Evolutionary conservation across 2,113 vertebrate genomes (phyloP).

Genomic region (Otolemur garnettii): DNA sequence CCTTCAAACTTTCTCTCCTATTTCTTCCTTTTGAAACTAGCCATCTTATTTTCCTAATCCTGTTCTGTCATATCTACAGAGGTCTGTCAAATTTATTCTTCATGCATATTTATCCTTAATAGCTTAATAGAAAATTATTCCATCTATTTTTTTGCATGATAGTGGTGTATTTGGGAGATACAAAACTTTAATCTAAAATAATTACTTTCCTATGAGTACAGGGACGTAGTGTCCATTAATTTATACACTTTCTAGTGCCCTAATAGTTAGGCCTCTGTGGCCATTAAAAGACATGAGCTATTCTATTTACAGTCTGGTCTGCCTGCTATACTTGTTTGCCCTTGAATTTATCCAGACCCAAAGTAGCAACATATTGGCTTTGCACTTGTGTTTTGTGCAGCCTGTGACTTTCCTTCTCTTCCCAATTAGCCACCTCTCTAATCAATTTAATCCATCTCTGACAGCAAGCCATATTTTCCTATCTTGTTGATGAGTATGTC

Average conservation of each 20-base stretch:
- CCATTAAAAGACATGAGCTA: slow-evolving; percentile 43
- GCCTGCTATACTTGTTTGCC: slow-evolving; percentile 61
- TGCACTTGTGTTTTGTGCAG: slow-evolving; percentile 35
- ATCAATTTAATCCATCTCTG: slow-evolving; percentile 82
- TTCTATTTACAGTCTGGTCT: slow-evolving; percentile 31
- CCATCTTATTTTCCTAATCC: slow-evolving; percentile 40
- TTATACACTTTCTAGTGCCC: slow-evolving; percentile 9
- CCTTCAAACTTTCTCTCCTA: background rate
- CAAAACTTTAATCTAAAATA: slow-evolving; percentile 60
- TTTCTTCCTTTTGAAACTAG: slow-evolving; percentile 38
- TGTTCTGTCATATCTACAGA: slow-evolving; percentile 47
- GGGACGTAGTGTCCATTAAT: slow-evolving; percentile 13
- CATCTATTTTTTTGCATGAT: slow-evolving; percentile 30
- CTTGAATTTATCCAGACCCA: slow-evolving; percentile 72
- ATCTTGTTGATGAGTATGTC: slow-evolving; percentile 81
- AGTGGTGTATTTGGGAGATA: slow-evolving; percentile 53
- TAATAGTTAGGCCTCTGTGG: slow-evolving; percentile 5
- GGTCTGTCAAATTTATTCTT: slow-evolving; percentile 44
- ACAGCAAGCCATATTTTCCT: slow-evolving; percentile 80
- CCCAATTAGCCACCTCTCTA: slow-evolving; percentile 79
- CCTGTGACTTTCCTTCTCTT: slow-evolving; percentile 70
- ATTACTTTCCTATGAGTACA: slow-evolving; percentile 17
- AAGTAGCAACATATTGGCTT: slow-evolving; percentile 50
- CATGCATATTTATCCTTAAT: slow-evolving; percentile 16
- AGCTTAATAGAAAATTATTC: slow-evolving; percentile 55